Conservation (phyloP, 2,113 vertebrate genomes). For the Chaetodon auriga region DNA sequence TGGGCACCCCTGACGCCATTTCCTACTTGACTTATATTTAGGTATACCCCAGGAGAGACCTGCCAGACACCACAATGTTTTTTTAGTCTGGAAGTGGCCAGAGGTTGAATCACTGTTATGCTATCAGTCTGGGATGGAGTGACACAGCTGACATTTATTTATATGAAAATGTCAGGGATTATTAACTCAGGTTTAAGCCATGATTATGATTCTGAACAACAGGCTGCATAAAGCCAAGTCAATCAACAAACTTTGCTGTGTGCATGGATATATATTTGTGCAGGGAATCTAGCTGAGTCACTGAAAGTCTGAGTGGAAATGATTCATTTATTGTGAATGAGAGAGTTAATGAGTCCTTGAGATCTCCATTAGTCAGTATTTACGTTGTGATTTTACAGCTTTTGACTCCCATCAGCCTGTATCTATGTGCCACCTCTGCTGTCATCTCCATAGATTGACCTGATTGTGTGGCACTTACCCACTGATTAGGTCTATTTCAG, state of each 20-base stretch:
- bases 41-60: background rate
- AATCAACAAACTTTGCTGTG: slow-evolving; percentile 25
- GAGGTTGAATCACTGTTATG: slow-evolving; percentile 1
- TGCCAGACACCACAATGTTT: background rate
- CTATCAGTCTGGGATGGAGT: slow-evolving; percentile 26
- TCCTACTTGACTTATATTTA: background rate
- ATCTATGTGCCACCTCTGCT: slow-evolving; percentile 1
- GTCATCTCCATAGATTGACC: slow-evolving; percentile 33
- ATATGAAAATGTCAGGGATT: slow-evolving; percentile 41
- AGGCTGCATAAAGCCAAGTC: slow-evolving; percentile 3
- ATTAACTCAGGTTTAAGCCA: slow-evolving; percentile 16
- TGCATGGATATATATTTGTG: slow-evolving; percentile 26
- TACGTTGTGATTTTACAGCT: slow-evolving; percentile 19
- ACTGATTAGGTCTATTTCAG: slow-evolving; percentile 50
- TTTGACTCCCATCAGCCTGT: slow-evolving; percentile 30
- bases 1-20: background rate
- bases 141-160: slow-evolving; percentile 43
- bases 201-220: slow-evolving; percentile 26
- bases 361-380: slow-evolving; percentile 32
- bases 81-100: background rate
- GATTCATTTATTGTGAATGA: slow-evolving; percentile 32
- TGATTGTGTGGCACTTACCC: slow-evolving; percentile 20
- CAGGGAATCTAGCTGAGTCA: slow-evolving; percentile 18
- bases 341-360: slow-evolving; percentile 51
- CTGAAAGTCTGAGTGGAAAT: slow-evolving; percentile 34